Base-by-base conservation (phyloP, 2,797 vertebrate species). In the Cetoscarus ocellatus region DNA sequence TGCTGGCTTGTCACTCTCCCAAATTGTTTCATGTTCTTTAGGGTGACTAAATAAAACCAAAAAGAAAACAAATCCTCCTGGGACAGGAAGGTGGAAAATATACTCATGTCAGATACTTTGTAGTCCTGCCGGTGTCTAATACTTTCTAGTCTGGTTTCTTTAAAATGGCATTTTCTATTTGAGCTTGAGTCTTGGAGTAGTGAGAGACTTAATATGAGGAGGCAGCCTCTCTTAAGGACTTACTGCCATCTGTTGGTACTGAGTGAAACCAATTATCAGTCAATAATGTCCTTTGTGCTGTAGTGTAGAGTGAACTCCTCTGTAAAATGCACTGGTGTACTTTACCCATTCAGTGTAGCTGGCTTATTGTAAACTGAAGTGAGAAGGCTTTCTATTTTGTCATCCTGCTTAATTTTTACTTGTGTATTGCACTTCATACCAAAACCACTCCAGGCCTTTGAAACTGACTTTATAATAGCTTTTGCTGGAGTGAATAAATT, bases 211-310 rank as follows among this genome's bases (percentile, higher is more conserved):
- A 75, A 67, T 65, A 48, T 45, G 40, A 53, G 68, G 40, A 53
- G 70, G 58, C 55, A 11, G 57, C 44, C 18, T 84, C 79, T 85
- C 79, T 79, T 73, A 80, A 89, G 88, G 88, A 73, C 60, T 79
- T 91, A 92, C 91, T 92, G 92, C 92, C 92, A 92, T 92, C 92
- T 93, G 86, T 91, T 91, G 92, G 92, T 73, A 7, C 45, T 8
- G 7, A 68, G 47, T 48, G 74, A 85, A 88, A 91, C 39, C 77
- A 79, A 85, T 83, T 53, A 76, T 75, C 57, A 58, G 55, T 51
- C 17, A 27, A 72, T 59, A 43, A 72, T 15, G 36, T 17, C 19
- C 12, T 49, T 2, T 27, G 11, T 56, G 42, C 34, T 54, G 51
- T 60, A 10, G 8, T 45, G 19, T n/a, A 12, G 11, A 35, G 8